A percentile compares a stretch with the other conserved stretches of the same genome.
phyloP scores from a whole-genome alignment of 2,888 invertebrate genomes.

The Caenorhabditis sp. region DNA sequence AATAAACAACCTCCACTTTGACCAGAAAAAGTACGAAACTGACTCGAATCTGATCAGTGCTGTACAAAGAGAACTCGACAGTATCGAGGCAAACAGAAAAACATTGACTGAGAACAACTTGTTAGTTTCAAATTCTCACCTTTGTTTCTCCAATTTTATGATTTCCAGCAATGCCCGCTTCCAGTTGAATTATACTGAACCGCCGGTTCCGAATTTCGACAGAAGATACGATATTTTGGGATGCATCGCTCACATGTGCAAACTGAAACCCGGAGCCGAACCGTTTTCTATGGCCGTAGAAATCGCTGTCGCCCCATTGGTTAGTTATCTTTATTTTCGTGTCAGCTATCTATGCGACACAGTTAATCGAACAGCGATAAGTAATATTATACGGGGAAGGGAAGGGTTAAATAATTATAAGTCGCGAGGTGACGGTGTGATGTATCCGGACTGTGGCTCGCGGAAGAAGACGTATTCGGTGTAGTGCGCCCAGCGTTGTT shows the following conservation, averaged over 20 bases:
- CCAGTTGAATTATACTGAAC: slow-evolving; percentile 22
- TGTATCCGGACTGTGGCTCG: slow-evolving; percentile 59
- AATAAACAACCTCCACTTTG: too few relatives aligned
- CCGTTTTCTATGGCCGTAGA: slow-evolving; percentile 86
- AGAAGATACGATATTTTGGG: slow-evolving; percentile 81
- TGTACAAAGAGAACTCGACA: too few relatives aligned
- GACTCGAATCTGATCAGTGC: too few relatives aligned
- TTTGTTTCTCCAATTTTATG: background rate
- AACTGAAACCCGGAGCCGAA: slow-evolving; percentile 82
- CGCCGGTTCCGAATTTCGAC: slow-evolving; percentile 41
- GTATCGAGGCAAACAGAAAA: too few relatives aligned
- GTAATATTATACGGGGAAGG: background rate
- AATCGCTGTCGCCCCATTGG: slow-evolving; percentile 88
- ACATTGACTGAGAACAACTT: background rate
- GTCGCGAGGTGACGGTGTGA: slow-evolving; percentile 59
- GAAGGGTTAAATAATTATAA: slow-evolving; percentile 18
- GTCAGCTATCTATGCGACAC: slow-evolving; percentile 15
- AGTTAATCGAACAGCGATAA: slow-evolving; percentile 4
- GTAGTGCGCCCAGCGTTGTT: slow-evolving; percentile 99
- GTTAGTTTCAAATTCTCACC: background rate
- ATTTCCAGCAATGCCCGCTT: slow-evolving; percentile 34
- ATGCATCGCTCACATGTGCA: slow-evolving; percentile 87
- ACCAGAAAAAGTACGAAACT: too few relatives aligned
- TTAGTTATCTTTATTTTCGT: slow-evolving; percentile 80
- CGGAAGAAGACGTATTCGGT: slow-evolving; percentile 98